Percentiles rank a stretch among this genome's conserved stretches.
phyloP scores from a whole-genome alignment of 2,113 vertebrate species.

The Clarias batrachus region DNA sequence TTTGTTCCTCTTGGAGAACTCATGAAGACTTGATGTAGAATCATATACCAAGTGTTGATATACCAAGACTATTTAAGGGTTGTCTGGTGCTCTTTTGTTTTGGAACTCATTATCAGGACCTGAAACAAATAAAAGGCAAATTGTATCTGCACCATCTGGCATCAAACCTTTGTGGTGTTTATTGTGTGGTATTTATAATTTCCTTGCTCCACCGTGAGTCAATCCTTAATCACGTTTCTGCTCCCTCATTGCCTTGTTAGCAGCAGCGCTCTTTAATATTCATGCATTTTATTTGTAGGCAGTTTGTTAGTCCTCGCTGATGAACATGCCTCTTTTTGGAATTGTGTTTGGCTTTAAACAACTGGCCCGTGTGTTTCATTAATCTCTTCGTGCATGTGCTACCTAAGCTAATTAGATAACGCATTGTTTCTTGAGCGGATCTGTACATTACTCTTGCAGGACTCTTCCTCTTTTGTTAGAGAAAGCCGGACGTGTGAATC shows the following conservation, averaged over 20 bases:
- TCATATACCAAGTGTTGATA: not conserved
- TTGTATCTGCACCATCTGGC: not conserved
- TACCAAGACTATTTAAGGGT: not conserved
- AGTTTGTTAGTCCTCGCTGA: constrained; percentile 39
- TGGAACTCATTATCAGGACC: not conserved
- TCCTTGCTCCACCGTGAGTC: not conserved
- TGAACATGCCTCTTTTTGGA: constrained; percentile 38
- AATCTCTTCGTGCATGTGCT: constrained; percentile 61
- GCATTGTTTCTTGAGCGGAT: constrained; percentile 66
- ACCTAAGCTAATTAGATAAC: constrained; percentile 65
- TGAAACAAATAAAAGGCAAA: not conserved
- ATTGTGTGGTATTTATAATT: not conserved
- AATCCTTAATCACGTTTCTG: not conserved
- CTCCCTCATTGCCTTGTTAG: constrained; percentile 46
- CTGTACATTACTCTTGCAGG: constrained; percentile 63
- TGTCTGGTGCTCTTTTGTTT: not conserved
- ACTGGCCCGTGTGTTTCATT: constrained; percentile 61
- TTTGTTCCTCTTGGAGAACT: not conserved
- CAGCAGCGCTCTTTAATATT: constrained; percentile 42
- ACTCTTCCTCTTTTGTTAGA: constrained; percentile 7
- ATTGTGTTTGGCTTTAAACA: constrained; percentile 52
- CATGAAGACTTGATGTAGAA: not conserved
- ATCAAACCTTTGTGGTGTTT: not conserved
- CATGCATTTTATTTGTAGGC: constrained; percentile 33
- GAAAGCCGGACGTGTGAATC: not conserved